These are phyloP conservation scores for Hemicordylus capensis DNA, from an alignment of 2,113 vertebrate genomes.

Conservation along the genomic window DNA sequence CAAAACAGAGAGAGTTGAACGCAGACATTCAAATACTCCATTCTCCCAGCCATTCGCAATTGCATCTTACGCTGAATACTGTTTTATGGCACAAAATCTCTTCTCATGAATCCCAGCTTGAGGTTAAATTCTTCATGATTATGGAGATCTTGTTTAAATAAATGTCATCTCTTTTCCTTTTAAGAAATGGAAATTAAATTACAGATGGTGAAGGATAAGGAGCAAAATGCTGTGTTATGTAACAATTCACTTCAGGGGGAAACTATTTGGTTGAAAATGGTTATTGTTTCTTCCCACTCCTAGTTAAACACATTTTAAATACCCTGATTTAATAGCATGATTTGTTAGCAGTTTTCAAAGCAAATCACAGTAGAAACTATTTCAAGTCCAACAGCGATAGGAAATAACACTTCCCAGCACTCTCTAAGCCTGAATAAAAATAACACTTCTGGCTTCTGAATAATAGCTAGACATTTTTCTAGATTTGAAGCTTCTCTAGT, in stretches of 20 bases:
- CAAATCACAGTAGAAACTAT: constrained; percentile 60
- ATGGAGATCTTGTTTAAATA: constrained; percentile 34
- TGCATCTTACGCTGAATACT: constrained; percentile 1
- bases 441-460: constrained; percentile 53
- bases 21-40: neutral
- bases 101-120: constrained; percentile 6
- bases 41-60: constrained; percentile 5
- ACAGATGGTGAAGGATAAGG: constrained; percentile 28
- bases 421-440: constrained; percentile 48
- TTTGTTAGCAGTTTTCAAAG: constrained; percentile 53
- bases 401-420: constrained; percentile 56
- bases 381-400: constrained; percentile 64
- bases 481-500: constrained; percentile 32
- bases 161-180: constrained; percentile 30
- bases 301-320: constrained; percentile 54
- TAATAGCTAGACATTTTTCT: constrained; percentile 48
- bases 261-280: constrained; percentile 35
- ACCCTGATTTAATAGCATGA: constrained; percentile 32
- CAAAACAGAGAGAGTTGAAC: neutral
- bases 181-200: constrained; percentile 22
- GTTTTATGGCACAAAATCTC: neutral
- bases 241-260: constrained; percentile 3
- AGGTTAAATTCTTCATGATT: constrained; percentile 23
- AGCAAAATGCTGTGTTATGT: constrained; percentile 30
- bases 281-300: constrained; percentile 46